Evolutionary conservation across 2,113 vertebrate genomes (phyloP).

Genomic region (Hassar affinis): DNA sequence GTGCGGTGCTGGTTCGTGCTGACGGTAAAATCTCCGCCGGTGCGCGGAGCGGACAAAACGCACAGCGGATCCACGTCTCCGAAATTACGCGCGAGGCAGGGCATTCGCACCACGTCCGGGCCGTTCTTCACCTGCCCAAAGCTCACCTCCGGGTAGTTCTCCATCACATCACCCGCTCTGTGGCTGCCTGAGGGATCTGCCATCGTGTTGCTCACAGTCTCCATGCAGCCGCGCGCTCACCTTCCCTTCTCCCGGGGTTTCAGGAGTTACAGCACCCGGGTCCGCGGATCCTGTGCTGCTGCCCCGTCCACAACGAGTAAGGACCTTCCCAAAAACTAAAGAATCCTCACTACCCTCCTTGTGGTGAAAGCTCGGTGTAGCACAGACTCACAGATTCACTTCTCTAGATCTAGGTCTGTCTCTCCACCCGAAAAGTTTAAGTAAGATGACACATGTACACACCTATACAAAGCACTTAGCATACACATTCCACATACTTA

Average conservation of each 20-base stretch:
- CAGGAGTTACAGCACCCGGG: neutral
- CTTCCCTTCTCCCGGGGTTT: neutral
- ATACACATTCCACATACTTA: neutral
- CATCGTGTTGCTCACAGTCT: constrained; percentile 36
- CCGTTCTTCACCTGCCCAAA: constrained; percentile 43
- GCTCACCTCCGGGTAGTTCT: constrained; percentile 41
- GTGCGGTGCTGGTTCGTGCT: constrained; percentile 54
- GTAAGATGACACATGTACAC: no score
- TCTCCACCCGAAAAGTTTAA: neutral
- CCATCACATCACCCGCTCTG: constrained; percentile 48
- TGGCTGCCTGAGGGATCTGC: constrained; percentile 51
- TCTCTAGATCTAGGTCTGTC: neutral
- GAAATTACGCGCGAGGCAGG: constrained; percentile 60
- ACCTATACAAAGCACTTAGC: neutral
- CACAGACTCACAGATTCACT: neutral
- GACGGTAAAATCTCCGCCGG: constrained; percentile 45
- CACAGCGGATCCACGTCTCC: constrained; percentile 49
- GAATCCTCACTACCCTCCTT: constrained; percentile 59
- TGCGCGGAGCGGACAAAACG: constrained; percentile 35
- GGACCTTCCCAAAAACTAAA: constrained; percentile 44
- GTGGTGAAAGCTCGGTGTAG: constrained; percentile 27
- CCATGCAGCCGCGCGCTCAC: constrained; percentile 32
- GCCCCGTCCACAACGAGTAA: neutral
- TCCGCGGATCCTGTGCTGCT: neutral
- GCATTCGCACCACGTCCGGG: constrained; percentile 10